Evolutionary conservation across 2,113 vertebrate species (phyloP).

Genomic region (Acrocephalus kingi): DNA sequence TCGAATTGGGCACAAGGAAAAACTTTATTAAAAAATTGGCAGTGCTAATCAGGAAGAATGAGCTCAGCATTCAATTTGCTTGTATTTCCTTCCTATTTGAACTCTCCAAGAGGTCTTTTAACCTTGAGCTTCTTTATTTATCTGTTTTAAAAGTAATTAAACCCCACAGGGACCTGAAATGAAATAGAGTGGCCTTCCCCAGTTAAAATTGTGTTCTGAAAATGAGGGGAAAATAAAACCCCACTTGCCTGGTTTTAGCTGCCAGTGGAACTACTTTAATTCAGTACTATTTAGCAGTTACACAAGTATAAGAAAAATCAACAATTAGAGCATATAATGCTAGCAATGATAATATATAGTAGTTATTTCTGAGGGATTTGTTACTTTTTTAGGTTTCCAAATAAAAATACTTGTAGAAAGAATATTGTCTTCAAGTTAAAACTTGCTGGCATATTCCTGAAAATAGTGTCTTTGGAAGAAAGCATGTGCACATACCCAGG

Average conservation of each 20-base stretch:
- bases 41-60: background rate
- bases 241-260: background rate
- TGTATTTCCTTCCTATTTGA: background rate
- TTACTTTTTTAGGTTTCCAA: background rate
- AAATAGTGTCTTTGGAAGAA: background rate
- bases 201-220: background rate
- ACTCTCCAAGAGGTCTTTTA: background rate
- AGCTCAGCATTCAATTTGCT: background rate
- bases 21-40: background rate
- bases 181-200: background rate
- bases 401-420: background rate
- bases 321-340: background rate
- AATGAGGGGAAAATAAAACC: background rate
- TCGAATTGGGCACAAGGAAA: background rate
- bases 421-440: constrained; percentile 4
- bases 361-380: background rate
- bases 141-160: background rate
- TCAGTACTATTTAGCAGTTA: background rate
- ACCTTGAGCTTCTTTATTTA: background rate
- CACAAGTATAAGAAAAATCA: background rate
- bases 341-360: background rate
- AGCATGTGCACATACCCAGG: background rate
- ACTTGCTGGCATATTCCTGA: background rate
- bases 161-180: background rate
- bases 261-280: background rate